Evolutionary conservation across 2,888 invertebrate species (phyloP).

Genomic region (Tromatobia lineatoria): DNA sequence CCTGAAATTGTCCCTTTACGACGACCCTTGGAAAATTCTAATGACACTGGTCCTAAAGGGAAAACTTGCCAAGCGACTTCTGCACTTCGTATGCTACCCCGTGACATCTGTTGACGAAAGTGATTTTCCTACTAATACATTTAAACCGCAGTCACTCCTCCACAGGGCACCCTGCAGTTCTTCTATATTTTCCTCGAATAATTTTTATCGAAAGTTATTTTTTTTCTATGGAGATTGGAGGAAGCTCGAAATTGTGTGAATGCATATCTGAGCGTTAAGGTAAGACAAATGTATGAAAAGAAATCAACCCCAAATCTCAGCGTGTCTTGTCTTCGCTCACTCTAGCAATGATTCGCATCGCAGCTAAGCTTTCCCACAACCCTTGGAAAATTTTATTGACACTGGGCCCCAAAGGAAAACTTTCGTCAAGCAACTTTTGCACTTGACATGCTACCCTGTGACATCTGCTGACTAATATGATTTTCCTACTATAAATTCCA

Average conservation of each 20-base stretch:
- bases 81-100: not conserved
- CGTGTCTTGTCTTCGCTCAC: not conserved
- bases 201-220: not conserved
- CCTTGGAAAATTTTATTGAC: not conserved
- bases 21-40: not conserved
- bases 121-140: too few species aligned
- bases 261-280: not conserved
- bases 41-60: not conserved
- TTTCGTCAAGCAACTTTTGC: not conserved
- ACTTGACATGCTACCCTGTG: not conserved
- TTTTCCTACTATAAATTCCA: too few species aligned
- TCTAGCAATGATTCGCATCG: not conserved
- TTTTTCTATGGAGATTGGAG: slow-evolving; percentile 33
- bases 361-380: not conserved
- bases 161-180: too few species aligned
- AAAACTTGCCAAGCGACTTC: not conserved
- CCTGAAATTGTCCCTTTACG: too few species aligned
- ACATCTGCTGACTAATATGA: not conserved
- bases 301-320: not conserved
- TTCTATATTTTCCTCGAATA: too few species aligned
- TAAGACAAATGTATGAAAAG: not conserved
- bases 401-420: not conserved
- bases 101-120: not conserved
- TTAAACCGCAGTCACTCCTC: too few species aligned
- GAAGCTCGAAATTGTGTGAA: too few species aligned